A percentile compares a stretch with the other conserved stretches of the same genome.
Conservation (phyloP, 2,797 vertebrate genomes). For the Trematomus bernacchii region DNA sequence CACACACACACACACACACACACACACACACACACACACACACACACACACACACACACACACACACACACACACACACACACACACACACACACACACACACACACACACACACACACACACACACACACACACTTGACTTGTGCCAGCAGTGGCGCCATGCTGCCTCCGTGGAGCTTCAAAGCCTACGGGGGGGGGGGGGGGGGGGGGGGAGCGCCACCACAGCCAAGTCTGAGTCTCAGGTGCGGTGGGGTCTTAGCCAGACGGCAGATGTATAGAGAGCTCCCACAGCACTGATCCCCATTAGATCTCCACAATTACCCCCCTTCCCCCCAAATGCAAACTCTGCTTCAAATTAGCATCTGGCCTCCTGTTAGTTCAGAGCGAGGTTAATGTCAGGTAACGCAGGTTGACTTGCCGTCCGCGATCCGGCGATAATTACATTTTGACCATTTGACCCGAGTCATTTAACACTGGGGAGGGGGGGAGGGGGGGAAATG, state of each 20-base stretch:
- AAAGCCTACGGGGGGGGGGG: slow-evolving; percentile 59
- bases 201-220: slow-evolving; percentile 52
- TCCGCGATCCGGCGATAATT: slow-evolving; percentile 80
- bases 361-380: slow-evolving; percentile 77
- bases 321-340: slow-evolving; percentile 48
- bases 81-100: too few relatives aligned
- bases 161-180: slow-evolving; percentile 60
- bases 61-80: too few relatives aligned
- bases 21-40: too few relatives aligned
- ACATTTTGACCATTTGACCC: slow-evolving; percentile 82
- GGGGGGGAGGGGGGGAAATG: slow-evolving; percentile 46
- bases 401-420: slow-evolving; percentile 73
- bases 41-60: too few relatives aligned
- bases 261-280: slow-evolving; percentile 81
- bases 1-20: too few relatives aligned
- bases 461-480: slow-evolving; percentile 65
- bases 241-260: slow-evolving; percentile 78
- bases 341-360: slow-evolving; percentile 82
- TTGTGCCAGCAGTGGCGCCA: slow-evolving; percentile 67
- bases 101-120: slow-evolving; percentile 26
- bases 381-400: slow-evolving; percentile 83
- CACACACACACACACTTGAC: slow-evolving; percentile 28
- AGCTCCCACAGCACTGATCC: slow-evolving; percentile 80
- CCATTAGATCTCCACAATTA: slow-evolving; percentile 81
- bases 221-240: slow-evolving; percentile 72